A percentile compares a stretch with the other conserved stretches of the same genome.
Conservation (phyloP, 2,888 invertebrate genomes). For the Buathra laborator region DNA sequence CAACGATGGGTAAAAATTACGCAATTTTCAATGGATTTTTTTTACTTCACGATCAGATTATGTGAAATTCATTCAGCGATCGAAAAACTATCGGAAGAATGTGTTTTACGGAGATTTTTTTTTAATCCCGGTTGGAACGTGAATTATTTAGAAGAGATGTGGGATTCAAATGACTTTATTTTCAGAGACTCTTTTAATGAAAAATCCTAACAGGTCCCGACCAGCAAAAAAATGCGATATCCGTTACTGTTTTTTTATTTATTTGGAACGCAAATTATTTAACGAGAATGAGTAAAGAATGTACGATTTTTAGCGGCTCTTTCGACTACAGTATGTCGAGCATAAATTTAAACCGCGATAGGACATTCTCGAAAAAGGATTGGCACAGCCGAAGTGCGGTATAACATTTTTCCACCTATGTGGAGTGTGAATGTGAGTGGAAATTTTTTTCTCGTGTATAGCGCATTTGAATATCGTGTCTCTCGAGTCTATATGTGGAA, state of each 20-base stretch:
- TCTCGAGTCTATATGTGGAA: conserved; percentile 10
- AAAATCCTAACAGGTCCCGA: not conserved
- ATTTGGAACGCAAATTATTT: not conserved
- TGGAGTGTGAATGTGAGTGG: conserved; percentile 36
- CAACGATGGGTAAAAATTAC: not conserved
- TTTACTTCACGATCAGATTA: too few species aligned
- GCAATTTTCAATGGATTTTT: not conserved
- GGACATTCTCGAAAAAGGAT: not conserved
- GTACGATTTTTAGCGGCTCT: not conserved
- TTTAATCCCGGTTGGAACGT: not conserved
- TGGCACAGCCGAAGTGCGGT: not conserved
- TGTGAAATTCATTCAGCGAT: too few species aligned
- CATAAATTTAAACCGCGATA: not conserved
- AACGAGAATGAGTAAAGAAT: not conserved
- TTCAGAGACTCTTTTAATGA: not conserved
- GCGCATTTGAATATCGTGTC: conserved; percentile 1
- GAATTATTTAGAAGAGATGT: not conserved
- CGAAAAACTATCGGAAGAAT: too few species aligned
- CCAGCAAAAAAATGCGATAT: not conserved
- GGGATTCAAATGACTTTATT: not conserved
- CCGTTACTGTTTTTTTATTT: not conserved
- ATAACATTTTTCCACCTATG: conserved; percentile 31
- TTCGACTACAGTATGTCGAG: not conserved
- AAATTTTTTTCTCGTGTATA: conserved; percentile 22
- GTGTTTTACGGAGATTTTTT: not conserved